Evolutionary conservation across 1,140 invertebrate genomes (phyloP).

Genomic region (Venturia canescens): DNA sequence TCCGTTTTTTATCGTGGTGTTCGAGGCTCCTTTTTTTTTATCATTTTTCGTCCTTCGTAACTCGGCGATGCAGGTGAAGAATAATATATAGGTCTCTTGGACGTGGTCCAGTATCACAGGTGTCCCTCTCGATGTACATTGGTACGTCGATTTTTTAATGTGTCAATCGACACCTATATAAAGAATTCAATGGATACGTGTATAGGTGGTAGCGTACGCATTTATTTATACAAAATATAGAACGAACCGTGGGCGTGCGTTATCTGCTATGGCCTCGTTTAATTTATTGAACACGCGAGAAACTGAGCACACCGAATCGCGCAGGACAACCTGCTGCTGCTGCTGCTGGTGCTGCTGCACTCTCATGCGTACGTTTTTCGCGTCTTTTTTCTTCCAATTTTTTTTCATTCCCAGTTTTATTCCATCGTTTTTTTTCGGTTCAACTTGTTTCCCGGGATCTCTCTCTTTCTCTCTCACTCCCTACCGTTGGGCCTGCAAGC

Average conservation of each 20-base stretch:
- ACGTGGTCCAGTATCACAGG: slow-evolving; percentile 26
- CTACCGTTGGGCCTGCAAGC: background rate
- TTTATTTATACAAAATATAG: slow-evolving; percentile 34
- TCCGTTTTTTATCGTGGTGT: background rate
- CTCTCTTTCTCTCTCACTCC: slow-evolving; percentile 39
- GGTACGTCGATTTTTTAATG: slow-evolving; percentile 4
- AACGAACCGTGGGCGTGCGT: slow-evolving; percentile 38
- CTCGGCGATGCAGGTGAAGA: slow-evolving; percentile 1
- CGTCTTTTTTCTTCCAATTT: background rate
- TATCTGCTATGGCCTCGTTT: slow-evolving; percentile 39
- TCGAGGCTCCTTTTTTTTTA: background rate
- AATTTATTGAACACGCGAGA: slow-evolving; percentile 42
- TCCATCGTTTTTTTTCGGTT: background rate
- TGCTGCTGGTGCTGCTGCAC: no score
- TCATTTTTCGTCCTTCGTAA: background rate
- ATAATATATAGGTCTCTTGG: slow-evolving; percentile 37
- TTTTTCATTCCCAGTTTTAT: slow-evolving; percentile 15
- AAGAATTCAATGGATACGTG: background rate
- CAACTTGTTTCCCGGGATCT: slow-evolving; percentile 12
- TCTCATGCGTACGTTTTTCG: slow-evolving; percentile 8
- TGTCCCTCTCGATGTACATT: slow-evolving; percentile 15
- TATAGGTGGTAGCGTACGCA: background rate
- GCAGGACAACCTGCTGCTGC: slow-evolving; percentile 38
- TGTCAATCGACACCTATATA: slow-evolving; percentile 34
- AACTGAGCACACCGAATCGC: slow-evolving; percentile 27